phyloP scores from a whole-genome alignment of 2,888 invertebrate species.

The Eutolmus rufibarbis region DNA sequence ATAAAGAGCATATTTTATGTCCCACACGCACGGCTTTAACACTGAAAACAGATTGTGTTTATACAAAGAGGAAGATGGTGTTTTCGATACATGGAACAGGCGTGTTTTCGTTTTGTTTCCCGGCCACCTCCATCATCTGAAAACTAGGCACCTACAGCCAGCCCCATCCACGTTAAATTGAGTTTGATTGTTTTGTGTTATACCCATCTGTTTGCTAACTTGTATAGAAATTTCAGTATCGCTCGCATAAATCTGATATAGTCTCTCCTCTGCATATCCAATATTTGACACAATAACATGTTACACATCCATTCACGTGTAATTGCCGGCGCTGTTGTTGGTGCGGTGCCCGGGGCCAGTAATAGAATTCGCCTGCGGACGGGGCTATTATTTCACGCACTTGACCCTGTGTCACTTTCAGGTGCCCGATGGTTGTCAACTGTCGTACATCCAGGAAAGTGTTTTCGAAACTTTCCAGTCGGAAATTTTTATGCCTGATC shows the following conservation, averaged over 20 bases:
- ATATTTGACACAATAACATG: constrained; percentile 31
- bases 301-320: constrained; percentile 32
- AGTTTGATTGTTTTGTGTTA: constrained; percentile 31
- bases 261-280: constrained; percentile 24
- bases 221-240: constrained; percentile 33
- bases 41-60: constrained; percentile 47
- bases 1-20: constrained; percentile 30
- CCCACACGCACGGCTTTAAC: constrained; percentile 40
- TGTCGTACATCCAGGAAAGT: constrained; percentile 1
- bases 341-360: neutral
- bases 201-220: constrained; percentile 32
- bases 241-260: constrained; percentile 32
- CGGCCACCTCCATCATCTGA: constrained; percentile 37
- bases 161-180: constrained; percentile 24
- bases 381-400: constrained; percentile 33
- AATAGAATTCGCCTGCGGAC: neutral
- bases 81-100: constrained; percentile 46
- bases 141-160: neutral
- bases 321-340: neutral
- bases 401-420: constrained; percentile 32
- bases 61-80: constrained; percentile 43
- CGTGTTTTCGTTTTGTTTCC: constrained; percentile 43
- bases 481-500: neutral
- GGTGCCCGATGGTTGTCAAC: constrained; percentile 24
- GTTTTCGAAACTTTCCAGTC: neutral